phyloP scores from a whole-genome alignment of 2,113 vertebrate species.

The Ictidomys tridecemlineatus region DNA sequence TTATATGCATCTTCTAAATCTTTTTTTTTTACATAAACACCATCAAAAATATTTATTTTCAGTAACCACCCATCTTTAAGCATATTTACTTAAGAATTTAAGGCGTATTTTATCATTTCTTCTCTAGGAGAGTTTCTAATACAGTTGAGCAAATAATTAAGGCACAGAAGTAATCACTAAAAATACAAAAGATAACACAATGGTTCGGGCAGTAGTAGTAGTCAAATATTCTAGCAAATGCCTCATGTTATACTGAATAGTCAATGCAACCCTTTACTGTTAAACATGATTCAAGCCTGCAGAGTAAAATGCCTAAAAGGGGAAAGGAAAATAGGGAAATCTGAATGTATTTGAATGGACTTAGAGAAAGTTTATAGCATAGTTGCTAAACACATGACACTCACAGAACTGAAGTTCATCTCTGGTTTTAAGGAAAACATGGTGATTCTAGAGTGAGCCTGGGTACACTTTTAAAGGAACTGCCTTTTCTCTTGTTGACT shows the following conservation, averaged over 20 bases:
- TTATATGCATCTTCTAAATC: not conserved
- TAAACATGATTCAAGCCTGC: not conserved
- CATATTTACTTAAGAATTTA: constrained; percentile 15
- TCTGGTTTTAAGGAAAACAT: not conserved
- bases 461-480: not conserved
- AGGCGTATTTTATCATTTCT: not conserved
- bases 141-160: constrained; percentile 53
- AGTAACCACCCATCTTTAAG: constrained; percentile 22
- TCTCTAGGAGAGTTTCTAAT: not conserved
- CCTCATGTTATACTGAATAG: not conserved
- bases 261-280: constrained; percentile 13
- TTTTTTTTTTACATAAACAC: constrained; percentile 22
- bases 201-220: not conserved
- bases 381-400: not conserved
- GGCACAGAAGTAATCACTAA: not conserved
- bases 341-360: not conserved
- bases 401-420: not conserved
- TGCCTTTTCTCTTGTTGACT: not conserved
- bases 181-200: not conserved
- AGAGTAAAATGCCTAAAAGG: not conserved
- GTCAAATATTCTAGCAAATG: not conserved
- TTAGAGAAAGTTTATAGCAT: not conserved
- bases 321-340: not conserved
- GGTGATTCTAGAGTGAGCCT: not conserved
- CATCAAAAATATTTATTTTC: constrained; percentile 47